These are phyloP conservation scores for Coryphaenoides rupestris DNA, from an alignment of 2,113 vertebrate genomes.

Conservation along the genomic window DNA sequence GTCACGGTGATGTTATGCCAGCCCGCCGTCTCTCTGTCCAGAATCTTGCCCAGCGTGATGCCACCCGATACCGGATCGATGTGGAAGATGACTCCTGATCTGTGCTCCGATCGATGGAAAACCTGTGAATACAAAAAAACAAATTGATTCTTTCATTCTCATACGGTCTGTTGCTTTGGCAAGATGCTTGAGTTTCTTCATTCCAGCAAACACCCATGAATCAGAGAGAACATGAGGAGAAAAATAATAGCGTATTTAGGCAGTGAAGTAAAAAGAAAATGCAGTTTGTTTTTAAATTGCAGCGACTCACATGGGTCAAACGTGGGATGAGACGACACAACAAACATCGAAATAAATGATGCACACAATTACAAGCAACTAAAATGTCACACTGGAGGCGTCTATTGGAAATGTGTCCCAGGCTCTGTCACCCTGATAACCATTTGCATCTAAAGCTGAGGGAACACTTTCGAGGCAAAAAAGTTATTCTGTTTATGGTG, in stretches of 20 bases:
- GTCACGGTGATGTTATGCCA: conserved; percentile 98
- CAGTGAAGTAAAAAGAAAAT: too few species aligned
- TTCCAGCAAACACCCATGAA: too few species aligned
- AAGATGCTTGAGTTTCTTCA: too few species aligned
- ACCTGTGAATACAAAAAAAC: conserved; percentile 68
- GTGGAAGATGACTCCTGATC: conserved; percentile 89
- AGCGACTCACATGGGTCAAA: too few species aligned
- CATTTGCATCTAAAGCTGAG: neutral
- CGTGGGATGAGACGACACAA: too few species aligned
- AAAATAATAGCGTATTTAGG: too few species aligned
- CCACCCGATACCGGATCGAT: conserved; percentile 88
- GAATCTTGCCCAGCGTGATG: conserved; percentile 84
- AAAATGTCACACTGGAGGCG: too few species aligned
- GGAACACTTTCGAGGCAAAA: conserved; percentile 22
- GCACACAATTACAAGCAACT: too few species aligned
- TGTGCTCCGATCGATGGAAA: conserved; percentile 85
- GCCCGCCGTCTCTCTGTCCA: conserved; percentile 92
- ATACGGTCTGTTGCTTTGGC: too few species aligned
- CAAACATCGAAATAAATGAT: too few species aligned
- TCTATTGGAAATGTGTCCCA: conserved; percentile 27
- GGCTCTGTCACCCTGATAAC: conserved; percentile 13
- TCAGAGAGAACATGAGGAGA: too few species aligned
- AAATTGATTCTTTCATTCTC: neutral
- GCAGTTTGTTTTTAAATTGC: too few species aligned
- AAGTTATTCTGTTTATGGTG: conserved; percentile 38